Evolutionary conservation across 2,888 invertebrate genomes (phyloP), one percentile per base, ranked within the genome.

Genomic region (Nephrocerus scutellatus): DNA sequence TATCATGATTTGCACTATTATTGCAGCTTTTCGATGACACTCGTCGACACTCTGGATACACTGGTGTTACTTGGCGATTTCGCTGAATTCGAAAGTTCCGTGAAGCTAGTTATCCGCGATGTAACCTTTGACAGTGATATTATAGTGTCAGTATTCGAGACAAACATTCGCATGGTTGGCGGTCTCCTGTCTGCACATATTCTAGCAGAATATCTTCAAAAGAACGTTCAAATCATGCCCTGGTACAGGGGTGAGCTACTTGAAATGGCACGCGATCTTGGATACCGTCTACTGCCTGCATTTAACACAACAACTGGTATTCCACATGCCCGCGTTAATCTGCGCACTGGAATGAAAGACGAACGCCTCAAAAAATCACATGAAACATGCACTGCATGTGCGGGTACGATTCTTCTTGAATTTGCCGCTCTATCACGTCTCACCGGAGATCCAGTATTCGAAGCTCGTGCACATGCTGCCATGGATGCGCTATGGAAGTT

Each of bases 241-340:
- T 90, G 90, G 90, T 91, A 91, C 62, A 76, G 80, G 54, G 88
- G 87, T 8, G 89, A 97, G 68, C 72, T 97, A 44, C 72, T 97
- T 15, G 73, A 75, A 30, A 81, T 92, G 81, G 96, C 97, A 1
- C 84, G 86, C 62, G 93, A 98, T 63, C 73, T 97, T 37, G 97
- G 93, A 4, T 84, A 83, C 60, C 74, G 95, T 47, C 74, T 97
- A 38, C 68, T 98, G 44, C 97, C 97, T n/a, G 95, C 97, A 4
- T 98, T 98, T 67, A 96, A 97, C 66, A 95, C 97, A 1, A 83
- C 91, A 4, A 96, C 96, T 2, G 97, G 97, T 30, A 88, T 97
- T 60, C 97, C 97, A 8, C 90, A 92, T 69, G 88, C 95, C n/a
- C 79, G 87, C 67, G 92, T 95, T 59, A 91, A 91, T 68, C 72